Base-by-base conservation (phyloP, 2,888 invertebrate species). In the Monochamus alternatus region DNA sequence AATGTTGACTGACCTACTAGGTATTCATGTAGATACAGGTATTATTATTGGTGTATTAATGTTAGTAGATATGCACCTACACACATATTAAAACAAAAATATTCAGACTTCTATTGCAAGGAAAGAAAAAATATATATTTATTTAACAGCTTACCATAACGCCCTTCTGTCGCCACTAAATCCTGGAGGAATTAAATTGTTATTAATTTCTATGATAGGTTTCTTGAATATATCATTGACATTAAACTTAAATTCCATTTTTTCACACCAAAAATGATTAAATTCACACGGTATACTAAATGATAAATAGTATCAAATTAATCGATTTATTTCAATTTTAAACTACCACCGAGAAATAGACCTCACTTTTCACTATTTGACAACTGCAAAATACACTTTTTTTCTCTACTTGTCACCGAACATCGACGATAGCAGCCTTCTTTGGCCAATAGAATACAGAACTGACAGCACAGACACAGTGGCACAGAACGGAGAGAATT, bases 181-280 rank as follows among this genome's bases (percentile, higher is more conserved):
- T 74, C 90, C 91, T 76, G 90, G 89, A 79, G 92, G 91, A 80
- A 91, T 87, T 62, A 92, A 86, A 82, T 88, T 90, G 32, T 89
- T 89, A 74, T 89, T 88, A 75, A 92, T 88, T 83, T 90, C 90
- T 73, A 91, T 89, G 73, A 91, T 90, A 58, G 90, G 89, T 74
- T 89, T 86, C 73, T 89, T 89, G 84, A 92, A 91, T 62, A 91
- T 85, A 66, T 90, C 90, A 81, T 88, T 89, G 70, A 91, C 87
- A 84, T 90, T 88, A 85, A 91, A 91, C 80, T 90, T 89, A 87
- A 92, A 92, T 82, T 91, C 91, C 89, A 91, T 91, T 87, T 75
- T 75, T 62, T 12, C 69, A 47, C 70, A 51, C n/a, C 38, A 64
- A 73, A 63, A 47, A 68, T 38, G 58, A 55, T 30, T 44, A 71